Conservation (phyloP, 2,113 vertebrate species). For the Zosterops japonicus region DNA sequence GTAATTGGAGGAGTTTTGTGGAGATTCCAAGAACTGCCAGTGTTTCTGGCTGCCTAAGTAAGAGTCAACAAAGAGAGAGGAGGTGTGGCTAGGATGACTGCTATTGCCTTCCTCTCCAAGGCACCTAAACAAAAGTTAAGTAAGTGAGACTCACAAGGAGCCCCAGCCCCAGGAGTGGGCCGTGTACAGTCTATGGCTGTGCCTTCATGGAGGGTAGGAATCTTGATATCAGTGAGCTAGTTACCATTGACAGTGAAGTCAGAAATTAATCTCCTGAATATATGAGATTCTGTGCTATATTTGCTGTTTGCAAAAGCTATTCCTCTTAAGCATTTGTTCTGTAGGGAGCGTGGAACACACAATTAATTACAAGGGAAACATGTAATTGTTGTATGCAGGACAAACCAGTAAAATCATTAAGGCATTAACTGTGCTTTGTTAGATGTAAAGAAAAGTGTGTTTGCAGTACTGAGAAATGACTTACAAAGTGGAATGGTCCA, state of each 20-base stretch:
- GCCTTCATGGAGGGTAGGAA: background rate
- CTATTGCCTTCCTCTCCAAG: background rate
- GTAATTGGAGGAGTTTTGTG: background rate
- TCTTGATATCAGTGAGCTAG: background rate
- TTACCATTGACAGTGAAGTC: background rate
- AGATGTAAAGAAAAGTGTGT: background rate
- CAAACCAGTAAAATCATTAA: background rate
- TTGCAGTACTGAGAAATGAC: background rate
- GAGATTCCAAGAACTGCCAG: background rate
- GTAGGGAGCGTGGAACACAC: background rate
- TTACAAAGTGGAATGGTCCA: background rate
- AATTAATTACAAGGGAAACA: background rate
- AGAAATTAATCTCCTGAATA: background rate
- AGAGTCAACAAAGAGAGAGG: background rate
- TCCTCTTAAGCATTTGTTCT: background rate
- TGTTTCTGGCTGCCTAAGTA: background rate
- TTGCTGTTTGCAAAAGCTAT: background rate
- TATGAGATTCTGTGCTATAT: background rate
- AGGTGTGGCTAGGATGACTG: background rate
- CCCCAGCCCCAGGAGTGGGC: fast-evolving
- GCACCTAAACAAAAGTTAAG: background rate
- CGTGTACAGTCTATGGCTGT: background rate
- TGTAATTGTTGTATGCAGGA: background rate
- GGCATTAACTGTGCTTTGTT: background rate
- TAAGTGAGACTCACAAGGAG: background rate